Base-by-base conservation (phyloP, 2,888 invertebrate genomes). In the Orthosia gothica region DNA sequence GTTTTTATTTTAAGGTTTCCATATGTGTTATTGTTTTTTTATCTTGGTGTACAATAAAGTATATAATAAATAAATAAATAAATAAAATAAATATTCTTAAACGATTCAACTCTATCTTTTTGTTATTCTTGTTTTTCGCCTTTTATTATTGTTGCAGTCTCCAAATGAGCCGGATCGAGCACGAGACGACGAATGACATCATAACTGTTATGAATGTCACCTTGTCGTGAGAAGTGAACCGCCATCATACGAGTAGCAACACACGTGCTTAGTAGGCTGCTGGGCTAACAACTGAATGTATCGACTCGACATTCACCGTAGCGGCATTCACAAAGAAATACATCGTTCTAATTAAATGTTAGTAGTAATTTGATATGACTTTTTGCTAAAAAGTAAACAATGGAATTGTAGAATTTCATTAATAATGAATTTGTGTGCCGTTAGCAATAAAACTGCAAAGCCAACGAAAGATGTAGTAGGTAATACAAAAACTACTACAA, bases 201-300 rank as follows among this genome's bases (percentile, higher is more conserved):
- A 78, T 80, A 70, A 73, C 70, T 20, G 59, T 76, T 68, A 71
- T 78, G 64, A 86, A 74, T 79, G 79, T 79, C 79, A 84, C 75
- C 82, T 86, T 84, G 81, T 64, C 76, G 82, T 79, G 79, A 84
- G 75, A 82, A 79, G 54, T 74, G 55, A 73, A 54, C 61, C 64
- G 54, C 32, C 57, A 62, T 57, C 65, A 45, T 23, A 52, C 61
- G 23, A 9, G 18, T 20, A 50, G 66, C 61, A 52, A 23, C 26
- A 64, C 40, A 50, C 50, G 57, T 49, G 49, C 47, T 49, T 50
- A 11, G 65, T 57, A 77, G 32, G 26, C 16, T 40, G 16, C 32
- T 23, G 57, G 55, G 49, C 59, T 59, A 66, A 54, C 57, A 76
- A 59, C 62, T 62, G n/a, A 50, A 49, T 18, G 32, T 40, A 50